Conservation (phyloP, 2,113 vertebrate genomes). For the Seriola dumerili region DNA sequence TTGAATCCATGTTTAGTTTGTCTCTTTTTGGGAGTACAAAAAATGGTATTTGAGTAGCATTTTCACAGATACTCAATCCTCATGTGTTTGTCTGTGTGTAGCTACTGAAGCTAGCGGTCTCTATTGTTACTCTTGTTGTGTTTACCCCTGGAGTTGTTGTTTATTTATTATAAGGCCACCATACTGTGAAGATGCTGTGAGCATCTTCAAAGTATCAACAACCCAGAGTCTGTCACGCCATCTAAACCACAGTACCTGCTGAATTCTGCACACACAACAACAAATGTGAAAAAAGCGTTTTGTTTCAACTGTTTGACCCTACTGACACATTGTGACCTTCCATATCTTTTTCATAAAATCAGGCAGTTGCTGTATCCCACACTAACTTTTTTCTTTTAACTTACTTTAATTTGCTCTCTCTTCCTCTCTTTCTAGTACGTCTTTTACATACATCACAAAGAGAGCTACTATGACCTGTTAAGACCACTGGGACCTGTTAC, state of each 20-base stretch:
- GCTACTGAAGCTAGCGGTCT: conserved; percentile 73
- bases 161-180: conserved; percentile 88
- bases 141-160: conserved; percentile 79
- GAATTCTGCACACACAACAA: conserved; percentile 67
- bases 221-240: conserved; percentile 78
- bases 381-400: conserved; percentile 34
- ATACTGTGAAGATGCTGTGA: conserved; percentile 78
- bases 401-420: conserved; percentile 19
- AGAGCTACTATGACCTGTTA: conserved; percentile 6
- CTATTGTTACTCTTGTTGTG: conserved; percentile 57
- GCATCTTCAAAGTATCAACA: conserved; percentile 85
- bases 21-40: conserved; percentile 66
- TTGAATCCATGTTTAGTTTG: conserved; percentile 45
- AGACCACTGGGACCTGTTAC: conserved; percentile 30
- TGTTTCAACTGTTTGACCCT: conserved; percentile 44
- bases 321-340: conserved; percentile 30
- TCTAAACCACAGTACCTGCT: conserved; percentile 62
- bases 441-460: conserved; percentile 22
- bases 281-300: conserved; percentile 42
- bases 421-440: conserved; percentile 22
- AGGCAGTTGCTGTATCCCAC: conserved; percentile 31
- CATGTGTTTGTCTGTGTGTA: conserved; percentile 58
- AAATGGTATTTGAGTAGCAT: conserved; percentile 41
- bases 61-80: conserved; percentile 65
- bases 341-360: conserved; percentile 33